Evolutionary conservation across 2,888 invertebrate species (phyloP).

Genomic region (Parnassius smintheus): DNA sequence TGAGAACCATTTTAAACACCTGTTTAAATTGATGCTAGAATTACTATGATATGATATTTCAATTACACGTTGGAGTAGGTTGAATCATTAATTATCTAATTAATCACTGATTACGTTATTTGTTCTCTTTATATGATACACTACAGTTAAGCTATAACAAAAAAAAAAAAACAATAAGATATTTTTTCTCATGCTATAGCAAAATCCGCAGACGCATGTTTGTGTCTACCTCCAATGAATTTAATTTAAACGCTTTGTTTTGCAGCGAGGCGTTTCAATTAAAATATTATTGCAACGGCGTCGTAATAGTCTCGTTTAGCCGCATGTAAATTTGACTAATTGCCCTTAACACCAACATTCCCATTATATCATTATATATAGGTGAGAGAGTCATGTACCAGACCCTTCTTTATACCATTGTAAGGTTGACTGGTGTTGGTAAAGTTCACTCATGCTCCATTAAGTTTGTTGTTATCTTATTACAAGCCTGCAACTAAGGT

Average conservation of each 20-base stretch:
- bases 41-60: too few relatives aligned
- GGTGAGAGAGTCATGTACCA: conserved; percentile 12
- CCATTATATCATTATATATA: conserved; percentile 7
- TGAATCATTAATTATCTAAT: too few relatives aligned
- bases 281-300: conserved; percentile 43
- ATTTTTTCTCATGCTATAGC: too few relatives aligned
- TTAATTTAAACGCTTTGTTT: conserved; percentile 16
- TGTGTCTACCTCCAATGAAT: conserved; percentile 9
- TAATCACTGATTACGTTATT: too few relatives aligned
- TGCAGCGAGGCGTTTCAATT: conserved; percentile 53
- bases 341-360: conserved; percentile 20
- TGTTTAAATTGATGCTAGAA: too few relatives aligned
- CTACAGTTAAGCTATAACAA: too few relatives aligned
- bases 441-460: not conserved
- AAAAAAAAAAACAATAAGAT: too few relatives aligned
- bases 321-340: conserved; percentile 22
- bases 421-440: conserved; percentile 1
- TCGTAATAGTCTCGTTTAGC: conserved; percentile 48
- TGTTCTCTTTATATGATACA: too few relatives aligned
- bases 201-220: not conserved
- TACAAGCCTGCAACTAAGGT: not conserved
- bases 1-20: too few relatives aligned
- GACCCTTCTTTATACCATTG: conserved; percentile 1
- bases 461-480: not conserved
- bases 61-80: too few relatives aligned